These are phyloP conservation scores for Idaea biselata DNA, from an alignment of 2,888 invertebrate species.

Conservation along the genomic window DNA sequence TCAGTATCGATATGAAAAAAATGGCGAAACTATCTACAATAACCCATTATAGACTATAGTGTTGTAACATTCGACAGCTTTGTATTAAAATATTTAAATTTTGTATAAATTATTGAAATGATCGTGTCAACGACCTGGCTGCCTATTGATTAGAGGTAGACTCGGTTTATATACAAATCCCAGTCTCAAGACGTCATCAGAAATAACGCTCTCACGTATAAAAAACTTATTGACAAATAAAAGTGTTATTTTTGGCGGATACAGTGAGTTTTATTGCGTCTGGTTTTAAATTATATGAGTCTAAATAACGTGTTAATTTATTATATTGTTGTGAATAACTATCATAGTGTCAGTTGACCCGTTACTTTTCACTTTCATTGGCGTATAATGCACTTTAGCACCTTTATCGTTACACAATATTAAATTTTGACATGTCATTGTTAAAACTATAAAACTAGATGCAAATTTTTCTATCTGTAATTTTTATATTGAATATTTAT, in stretches of 20 bases:
- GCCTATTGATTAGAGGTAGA: constrained; percentile 20
- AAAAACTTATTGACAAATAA: constrained; percentile 5
- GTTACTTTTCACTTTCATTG: constrained; percentile 5
- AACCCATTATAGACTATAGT: neutral
- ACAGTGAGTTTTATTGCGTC: constrained; percentile 3
- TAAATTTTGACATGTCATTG: neutral
- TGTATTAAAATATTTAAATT: constrained; percentile 29
- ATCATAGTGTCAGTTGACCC: constrained; percentile 5
- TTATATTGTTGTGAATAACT: neutral
- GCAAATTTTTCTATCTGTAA: neutral
- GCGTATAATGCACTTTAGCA: neutral
- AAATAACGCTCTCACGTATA: constrained; percentile 18
- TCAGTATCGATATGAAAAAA: neutral
- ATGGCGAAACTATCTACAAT: neutral
- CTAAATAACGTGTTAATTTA: constrained; percentile 5
- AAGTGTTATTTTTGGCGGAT: constrained; percentile 4
- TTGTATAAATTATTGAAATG: constrained; percentile 27
- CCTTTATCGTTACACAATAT: neutral
- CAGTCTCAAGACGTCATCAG: constrained; percentile 17
- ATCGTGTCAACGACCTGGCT: constrained; percentile 23
- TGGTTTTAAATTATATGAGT: constrained; percentile 3
- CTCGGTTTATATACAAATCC: constrained; percentile 22
- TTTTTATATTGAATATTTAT: neutral
- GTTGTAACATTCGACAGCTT: neutral
- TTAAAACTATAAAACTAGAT: neutral